A percentile compares a stretch with the other conserved stretches of the same genome.
phyloP scores from a whole-genome alignment of 2,888 invertebrate genomes.

The Gonocerus acuteangulatus region DNA sequence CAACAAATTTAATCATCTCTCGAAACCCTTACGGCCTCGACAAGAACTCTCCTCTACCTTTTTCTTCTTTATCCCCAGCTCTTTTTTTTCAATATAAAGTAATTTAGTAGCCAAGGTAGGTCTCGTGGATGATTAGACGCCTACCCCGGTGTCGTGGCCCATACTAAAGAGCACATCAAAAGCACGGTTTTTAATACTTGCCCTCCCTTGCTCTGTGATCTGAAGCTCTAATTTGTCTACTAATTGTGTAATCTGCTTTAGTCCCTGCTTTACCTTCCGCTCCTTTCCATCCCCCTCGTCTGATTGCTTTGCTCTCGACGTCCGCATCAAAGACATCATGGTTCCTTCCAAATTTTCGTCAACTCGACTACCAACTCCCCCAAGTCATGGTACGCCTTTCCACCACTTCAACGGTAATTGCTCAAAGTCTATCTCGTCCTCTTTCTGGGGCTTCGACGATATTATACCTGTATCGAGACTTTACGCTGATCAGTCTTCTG shows the following conservation, averaged over 20 bases:
- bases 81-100: constrained; percentile 25
- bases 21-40: not conserved
- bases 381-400: no score
- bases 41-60: not conserved
- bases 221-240: constrained; percentile 29
- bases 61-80: not conserved
- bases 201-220: not conserved
- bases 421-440: constrained; percentile 18
- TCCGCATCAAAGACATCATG: not conserved
- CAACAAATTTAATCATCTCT: not conserved
- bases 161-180: constrained; percentile 13
- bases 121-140: constrained; percentile 7
- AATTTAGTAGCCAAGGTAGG: constrained; percentile 6
- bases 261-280: constrained; percentile 17
- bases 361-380: constrained; percentile 9
- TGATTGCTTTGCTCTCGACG: constrained; percentile 11
- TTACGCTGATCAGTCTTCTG: no score
- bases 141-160: not conserved
- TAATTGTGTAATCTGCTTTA: constrained; percentile 34
- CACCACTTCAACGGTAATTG: constrained; percentile 13
- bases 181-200: constrained; percentile 22
- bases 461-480: no score
- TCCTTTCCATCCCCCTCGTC: no score
- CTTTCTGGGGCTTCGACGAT: not conserved
- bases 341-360: constrained; percentile 12